phyloP scores from a whole-genome alignment of 2,113 vertebrate genomes.

The Rhipidura dahli region DNA sequence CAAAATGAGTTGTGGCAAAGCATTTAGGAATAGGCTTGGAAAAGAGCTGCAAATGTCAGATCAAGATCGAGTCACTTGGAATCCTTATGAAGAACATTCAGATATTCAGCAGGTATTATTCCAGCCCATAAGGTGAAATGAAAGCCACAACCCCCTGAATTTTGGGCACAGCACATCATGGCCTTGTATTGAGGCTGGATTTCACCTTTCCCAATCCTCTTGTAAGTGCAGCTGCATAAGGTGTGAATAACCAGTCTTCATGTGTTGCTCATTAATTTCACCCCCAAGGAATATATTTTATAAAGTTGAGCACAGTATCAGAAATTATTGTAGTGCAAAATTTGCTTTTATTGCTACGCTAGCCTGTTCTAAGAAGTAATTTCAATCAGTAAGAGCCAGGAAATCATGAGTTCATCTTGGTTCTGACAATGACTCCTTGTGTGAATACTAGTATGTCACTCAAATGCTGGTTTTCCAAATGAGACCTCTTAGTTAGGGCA shows the following conservation, averaged over 20 bases:
- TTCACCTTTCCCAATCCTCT: constrained; percentile 18
- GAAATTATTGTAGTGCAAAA: not conserved
- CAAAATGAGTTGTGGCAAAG: not conserved
- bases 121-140: not conserved
- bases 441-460: not conserved
- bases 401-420: constrained; percentile 26
- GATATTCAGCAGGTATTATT: not conserved
- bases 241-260: constrained; percentile 39
- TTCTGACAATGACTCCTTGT: constrained; percentile 8
- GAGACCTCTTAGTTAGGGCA: not conserved
- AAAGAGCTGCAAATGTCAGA: not conserved
- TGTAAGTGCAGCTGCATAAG: not conserved
- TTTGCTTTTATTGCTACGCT: constrained; percentile 1
- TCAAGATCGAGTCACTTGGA: not conserved
- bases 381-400: not conserved
- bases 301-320: not conserved
- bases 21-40: not conserved
- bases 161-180: not conserved
- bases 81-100: not conserved
- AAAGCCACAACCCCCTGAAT: not conserved
- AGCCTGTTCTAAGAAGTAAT: not conserved
- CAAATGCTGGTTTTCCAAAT: not conserved
- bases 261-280: constrained; percentile 16
- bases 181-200: not conserved
- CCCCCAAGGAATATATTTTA: constrained; percentile 25